Evolutionary conservation across 2,888 invertebrate genomes (phyloP), one percentile per base, ranked within the genome.

Genomic region (Idaea biselata): DNA sequence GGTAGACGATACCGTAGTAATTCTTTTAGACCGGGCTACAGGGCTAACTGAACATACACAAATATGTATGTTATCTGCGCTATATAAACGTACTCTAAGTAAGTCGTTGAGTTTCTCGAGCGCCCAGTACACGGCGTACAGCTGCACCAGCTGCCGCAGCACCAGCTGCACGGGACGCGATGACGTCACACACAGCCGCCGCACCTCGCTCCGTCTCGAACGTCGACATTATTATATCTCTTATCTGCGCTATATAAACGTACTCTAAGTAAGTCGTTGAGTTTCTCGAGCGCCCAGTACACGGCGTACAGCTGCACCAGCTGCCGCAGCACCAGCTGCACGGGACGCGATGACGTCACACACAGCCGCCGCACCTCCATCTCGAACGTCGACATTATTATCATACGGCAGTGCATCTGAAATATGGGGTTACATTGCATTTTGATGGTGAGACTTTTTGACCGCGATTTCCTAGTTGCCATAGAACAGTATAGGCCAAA

Each of bases 221-320:
- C 8, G 94, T 95, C 57, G 95, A 93, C 1, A 97, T 94, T 54
- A 98, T 89, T 75, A 97, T 96, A n/a, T n/a, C n/a, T n/a, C n/a
- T n/a, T n/a, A n/a, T n/a, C 44, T 44, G 8, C 14, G 11, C 6
- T 32, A 8, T 32, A 6, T 32, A 6, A 32, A 80, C 86, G 84
- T 91, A 98, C 98, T 89, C 95, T 93, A 18, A 98, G 86, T 71
- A 98, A 95, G 80, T 97, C 96, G 0, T 97, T 97, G 6, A 95
- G 89, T 67, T 94, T 94, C 80, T 95, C 94, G 44, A 97, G 82
- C 6, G 97, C 94, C 87, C 96, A 96, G 79, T 96, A 94, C 0
- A 96, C 93, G 3, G 95, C 93, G 79, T 97, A 98, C 4, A 98
- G 83, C 77, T 97, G 95, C 33, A 96, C 94, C 7, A 98, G 85